phyloP scores from a whole-genome alignment of 2,113 vertebrate genomes.

The Semicossyphus pulcher region DNA sequence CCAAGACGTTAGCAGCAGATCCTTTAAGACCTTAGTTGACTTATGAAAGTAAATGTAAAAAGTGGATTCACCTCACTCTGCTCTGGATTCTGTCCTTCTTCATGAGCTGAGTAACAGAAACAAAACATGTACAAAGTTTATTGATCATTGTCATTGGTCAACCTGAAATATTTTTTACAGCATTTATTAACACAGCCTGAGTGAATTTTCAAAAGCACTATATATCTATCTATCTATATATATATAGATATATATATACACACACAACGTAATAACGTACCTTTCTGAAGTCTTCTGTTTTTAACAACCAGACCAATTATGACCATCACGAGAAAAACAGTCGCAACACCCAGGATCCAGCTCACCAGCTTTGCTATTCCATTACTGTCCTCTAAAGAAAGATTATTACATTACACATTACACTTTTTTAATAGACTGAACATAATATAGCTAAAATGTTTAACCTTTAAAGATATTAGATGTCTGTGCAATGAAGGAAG shows the following conservation, averaged over 20 bases:
- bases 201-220: too few relatives aligned
- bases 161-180: too few relatives aligned
- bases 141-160: neutral
- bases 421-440: neutral
- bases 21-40: too few relatives aligned
- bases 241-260: too few relatives aligned
- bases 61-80: neutral
- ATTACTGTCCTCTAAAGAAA: neutral
- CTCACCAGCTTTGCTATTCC: neutral
- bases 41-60: neutral
- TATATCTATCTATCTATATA: too few relatives aligned
- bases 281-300: neutral
- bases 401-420: neutral
- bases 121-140: neutral
- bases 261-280: too few relatives aligned
- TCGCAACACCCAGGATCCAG: neutral
- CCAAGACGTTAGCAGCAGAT: too few relatives aligned
- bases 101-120: neutral
- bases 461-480: neutral
- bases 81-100: neutral
- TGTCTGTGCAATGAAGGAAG: neutral
- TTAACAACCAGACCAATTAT: neutral
- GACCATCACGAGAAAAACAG: neutral
- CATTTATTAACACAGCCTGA: too few relatives aligned
- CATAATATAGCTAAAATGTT: too few relatives aligned